Base-by-base conservation (phyloP, 2,888 invertebrate species). In the Torymus tubicola region DNA sequence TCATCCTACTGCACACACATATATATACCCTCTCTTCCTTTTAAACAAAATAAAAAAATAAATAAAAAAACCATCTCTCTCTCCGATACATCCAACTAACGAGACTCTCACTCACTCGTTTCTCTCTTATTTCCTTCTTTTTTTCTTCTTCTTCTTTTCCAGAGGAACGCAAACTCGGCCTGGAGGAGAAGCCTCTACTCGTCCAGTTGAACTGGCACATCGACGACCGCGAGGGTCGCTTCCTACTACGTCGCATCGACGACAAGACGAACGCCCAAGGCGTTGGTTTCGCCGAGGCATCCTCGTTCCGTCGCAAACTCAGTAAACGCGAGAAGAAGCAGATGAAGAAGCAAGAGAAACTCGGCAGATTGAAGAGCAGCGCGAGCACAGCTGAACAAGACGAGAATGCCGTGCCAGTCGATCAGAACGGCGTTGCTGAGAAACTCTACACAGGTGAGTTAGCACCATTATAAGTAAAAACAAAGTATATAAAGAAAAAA, bases 131-230 rank as follows among this genome's bases (percentile, higher is more conserved):
- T 24, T 24, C 8, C 8, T 10, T 8, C 10, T 10, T 61, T 31
- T 55, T 5, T 21, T 53, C 12, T 64, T 68, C n/a, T 81, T 85
- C 80, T 8, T 21, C 21, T 21, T 21, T 21, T 21, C 21, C 93
- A 92, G 97, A 98, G 90, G 99, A 99, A 92, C 93, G 99, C 82
- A 94, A 95, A 86, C 93, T 99, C 88, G 95, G 95, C 85, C 95
- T 96, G 24, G 97, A 97, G 87, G 99, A 99, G 92, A 97, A 97
- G 89, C 99, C 99, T 0, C 92, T 99, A 82, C 92, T 98, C 82
- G 99, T 99, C 80, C 99, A 99, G 92, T 94, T 99, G 78, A 99
- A 98, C 92, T 99, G 99, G 99, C 99, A 99, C 90, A 97, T 98
- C 80, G 99, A 99, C 90, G 99, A 99, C 91, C 93, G 99, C 73